Percentiles rank a stretch among this genome's conserved stretches.
phyloP scores from a whole-genome alignment of 2,797 vertebrate species.

The Ceryle rudis region DNA sequence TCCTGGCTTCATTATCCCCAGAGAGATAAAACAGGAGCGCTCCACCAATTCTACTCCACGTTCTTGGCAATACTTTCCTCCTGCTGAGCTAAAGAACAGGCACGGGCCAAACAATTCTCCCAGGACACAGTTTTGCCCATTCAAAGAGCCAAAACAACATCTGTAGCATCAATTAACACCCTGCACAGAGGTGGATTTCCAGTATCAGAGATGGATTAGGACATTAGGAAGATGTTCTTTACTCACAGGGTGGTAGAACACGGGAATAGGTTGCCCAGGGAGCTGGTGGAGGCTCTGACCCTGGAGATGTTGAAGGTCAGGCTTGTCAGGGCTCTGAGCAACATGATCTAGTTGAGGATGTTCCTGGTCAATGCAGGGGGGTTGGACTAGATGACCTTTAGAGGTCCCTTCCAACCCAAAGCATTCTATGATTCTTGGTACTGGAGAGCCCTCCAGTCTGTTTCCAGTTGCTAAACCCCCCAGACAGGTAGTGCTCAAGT shows the following conservation, averaged over 20 bases:
- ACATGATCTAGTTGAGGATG: neutral
- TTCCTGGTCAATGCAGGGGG: neutral
- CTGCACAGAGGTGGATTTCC: neutral
- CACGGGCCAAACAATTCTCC: rapidly evolving
- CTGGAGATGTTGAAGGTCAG: no score
- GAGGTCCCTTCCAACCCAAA: neutral
- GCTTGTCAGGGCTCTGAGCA: neutral
- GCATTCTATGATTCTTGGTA: no score
- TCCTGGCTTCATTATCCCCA: neutral
- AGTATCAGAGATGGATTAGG: no score
- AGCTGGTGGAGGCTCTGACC: no score
- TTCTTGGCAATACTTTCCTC: neutral
- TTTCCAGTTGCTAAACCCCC: neutral
- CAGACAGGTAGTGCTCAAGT: neutral
- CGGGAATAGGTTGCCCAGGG: no score
- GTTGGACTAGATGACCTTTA: neutral
- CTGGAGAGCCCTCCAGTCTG: no score
- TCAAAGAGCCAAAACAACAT: neutral
- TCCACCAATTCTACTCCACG: neutral
- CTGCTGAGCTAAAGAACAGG: neutral
- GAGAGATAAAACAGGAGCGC: neutral
- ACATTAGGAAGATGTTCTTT: no score
- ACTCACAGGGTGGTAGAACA: no score
- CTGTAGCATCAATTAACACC: neutral
- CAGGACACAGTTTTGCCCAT: neutral